A percentile compares a stretch with the other conserved stretches of the same genome.
phyloP scores from a whole-genome alignment of 1,140 invertebrate genomes.

The Pachyrhynchus sulphureomaculatus region DNA sequence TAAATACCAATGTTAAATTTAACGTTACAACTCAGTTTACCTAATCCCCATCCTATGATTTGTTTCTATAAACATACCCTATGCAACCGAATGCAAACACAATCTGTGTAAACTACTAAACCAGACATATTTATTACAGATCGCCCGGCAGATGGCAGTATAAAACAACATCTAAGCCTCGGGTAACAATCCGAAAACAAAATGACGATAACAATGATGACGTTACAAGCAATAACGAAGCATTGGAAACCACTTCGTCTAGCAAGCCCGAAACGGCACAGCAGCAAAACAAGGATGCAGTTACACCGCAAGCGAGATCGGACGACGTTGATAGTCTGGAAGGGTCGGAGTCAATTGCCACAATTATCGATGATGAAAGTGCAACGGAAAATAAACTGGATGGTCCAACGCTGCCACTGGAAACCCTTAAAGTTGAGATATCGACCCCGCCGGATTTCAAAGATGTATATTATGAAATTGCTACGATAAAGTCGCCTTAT shows the following conservation, averaged over 20 bases:
- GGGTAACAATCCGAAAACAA: conserved; percentile 76
- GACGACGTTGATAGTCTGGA: conserved; percentile 68
- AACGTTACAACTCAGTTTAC: too few relatives aligned
- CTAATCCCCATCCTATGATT: too few relatives aligned
- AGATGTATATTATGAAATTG: conserved; percentile 83
- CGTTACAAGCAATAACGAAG: conserved; percentile 52
- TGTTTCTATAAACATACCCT: too few relatives aligned
- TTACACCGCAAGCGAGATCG: conserved; percentile 44
- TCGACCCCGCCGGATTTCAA: conserved; percentile 80
- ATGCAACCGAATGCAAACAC: neutral
- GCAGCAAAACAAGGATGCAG: conserved; percentile 41
- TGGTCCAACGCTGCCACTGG: conserved; percentile 62
- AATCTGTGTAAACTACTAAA: neutral
- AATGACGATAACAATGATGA: conserved; percentile 62
- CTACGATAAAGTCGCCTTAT: conserved; percentile 85
- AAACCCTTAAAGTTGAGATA: conserved; percentile 82
- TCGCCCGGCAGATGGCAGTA: conserved; percentile 83
- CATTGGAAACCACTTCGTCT: conserved; percentile 53
- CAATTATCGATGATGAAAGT: conserved; percentile 61
- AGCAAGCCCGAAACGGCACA: conserved; percentile 27
- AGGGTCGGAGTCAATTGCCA: conserved; percentile 63
- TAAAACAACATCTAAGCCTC: conserved; percentile 82
- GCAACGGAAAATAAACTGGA: conserved; percentile 61
- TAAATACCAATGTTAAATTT: too few relatives aligned
- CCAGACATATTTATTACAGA: conserved; percentile 27